These are phyloP conservation scores for Phaedon cochleariae DNA, from an alignment of 2,888 invertebrate genomes.

Conservation along the genomic window DNA sequence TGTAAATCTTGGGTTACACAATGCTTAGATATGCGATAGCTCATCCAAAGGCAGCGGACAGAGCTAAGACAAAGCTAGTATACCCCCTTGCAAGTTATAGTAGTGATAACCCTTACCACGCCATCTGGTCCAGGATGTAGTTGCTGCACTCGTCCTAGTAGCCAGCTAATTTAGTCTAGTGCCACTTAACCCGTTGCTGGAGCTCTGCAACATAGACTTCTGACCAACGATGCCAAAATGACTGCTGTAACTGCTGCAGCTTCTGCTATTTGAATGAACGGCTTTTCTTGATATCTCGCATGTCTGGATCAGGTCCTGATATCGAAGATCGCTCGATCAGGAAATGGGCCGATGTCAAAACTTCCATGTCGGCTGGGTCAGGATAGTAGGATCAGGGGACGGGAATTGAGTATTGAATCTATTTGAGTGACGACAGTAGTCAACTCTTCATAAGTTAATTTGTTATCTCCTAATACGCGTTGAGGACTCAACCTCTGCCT, in stretches of 20 bases:
- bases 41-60: constrained; percentile 3
- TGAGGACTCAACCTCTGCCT: constrained; percentile 48
- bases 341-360: constrained; percentile 49
- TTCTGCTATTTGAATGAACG: constrained; percentile 40
- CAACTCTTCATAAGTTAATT: constrained; percentile 50
- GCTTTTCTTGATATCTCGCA: constrained; percentile 28
- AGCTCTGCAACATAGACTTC: constrained; percentile 46
- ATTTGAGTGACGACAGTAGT: constrained; percentile 48
- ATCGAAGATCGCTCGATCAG: constrained; percentile 43
- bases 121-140: neutral
- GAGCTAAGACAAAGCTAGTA: neutral
- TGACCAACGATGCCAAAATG: constrained; percentile 44
- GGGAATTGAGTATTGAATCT: constrained; percentile 51
- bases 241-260: constrained; percentile 40
- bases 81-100: neutral
- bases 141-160: neutral
- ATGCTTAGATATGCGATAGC: too few relatives aligned
- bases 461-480: constrained; percentile 38
- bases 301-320: constrained; percentile 33
- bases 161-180: neutral
- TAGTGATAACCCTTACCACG: neutral
- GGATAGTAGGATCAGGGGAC: constrained; percentile 47
- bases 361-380: constrained; percentile 44
- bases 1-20: too few relatives aligned
- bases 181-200: constrained; percentile 40